Base-by-base conservation (phyloP, 1,140 invertebrate genomes). In the Drosophila takahashii region DNA sequence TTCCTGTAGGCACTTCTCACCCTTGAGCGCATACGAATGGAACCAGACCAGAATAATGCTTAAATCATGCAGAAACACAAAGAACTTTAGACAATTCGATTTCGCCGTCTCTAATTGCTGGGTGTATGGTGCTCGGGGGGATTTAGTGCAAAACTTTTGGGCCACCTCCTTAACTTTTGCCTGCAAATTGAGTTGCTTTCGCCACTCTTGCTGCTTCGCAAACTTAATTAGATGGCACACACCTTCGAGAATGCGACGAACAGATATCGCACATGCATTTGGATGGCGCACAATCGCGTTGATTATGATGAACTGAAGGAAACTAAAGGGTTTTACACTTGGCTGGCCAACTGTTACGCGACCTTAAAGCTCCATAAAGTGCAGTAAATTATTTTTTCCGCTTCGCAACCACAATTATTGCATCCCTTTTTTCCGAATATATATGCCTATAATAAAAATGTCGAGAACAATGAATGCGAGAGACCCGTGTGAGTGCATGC, bases 211-310 rank as follows among this genome's bases (percentile, higher is more conserved):
- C 45, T 50, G 13, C 48, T 39, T 32, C n/a, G n/a, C 29, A 67
- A 85, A 86, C 73, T 86, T 42, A 85, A 87, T 85, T 78, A 85
- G 60, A 62, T 47, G 66, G 42, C 64, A 48, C 67, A 44, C 67
- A 62, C 45, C 72, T 62, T 64, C 32, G 53, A 73, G 64, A 69
- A 76, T 76, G 83, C 79, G 76, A 58, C 60, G 73, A 13, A 26
- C 48, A 66, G 72, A 75, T 75, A 75, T 65, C 53, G 45, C 60
- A 15, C 71, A 52, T 75, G 72, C 72, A 74, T 51, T 42, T 54
- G 48, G n/a, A 10, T 47, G 37, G 18, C 18, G 29, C 22, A n/a
- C 54, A 50, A 56, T 60, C 18, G 57, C 47, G 50, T 76, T 80
- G 77, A 81, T 80, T 81, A 56, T 70, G 36, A 45, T 29, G 5